phyloP scores from a whole-genome alignment of 2,113 vertebrate genomes.

The Conger conger region DNA sequence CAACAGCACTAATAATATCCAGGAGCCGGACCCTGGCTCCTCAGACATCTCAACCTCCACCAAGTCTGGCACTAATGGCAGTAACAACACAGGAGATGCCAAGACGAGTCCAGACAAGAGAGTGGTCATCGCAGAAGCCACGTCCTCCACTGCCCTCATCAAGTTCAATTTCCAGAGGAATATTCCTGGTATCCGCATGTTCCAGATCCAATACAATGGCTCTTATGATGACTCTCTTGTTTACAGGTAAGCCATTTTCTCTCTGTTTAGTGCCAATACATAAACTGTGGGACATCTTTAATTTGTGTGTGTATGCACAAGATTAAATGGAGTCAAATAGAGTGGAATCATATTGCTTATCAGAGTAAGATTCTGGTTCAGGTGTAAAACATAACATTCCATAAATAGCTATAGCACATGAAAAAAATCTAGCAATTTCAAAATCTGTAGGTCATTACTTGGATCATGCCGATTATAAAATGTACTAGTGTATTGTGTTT shows the following conservation, averaged over 20 bases:
- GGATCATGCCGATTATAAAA: neutral
- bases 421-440: neutral
- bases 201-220: slow-evolving; percentile 99
- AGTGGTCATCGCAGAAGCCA: slow-evolving; percentile 93
- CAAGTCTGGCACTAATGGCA: slow-evolving; percentile 86
- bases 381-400: no score
- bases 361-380: no score
- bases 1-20: slow-evolving; percentile 97
- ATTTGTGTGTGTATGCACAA: neutral
- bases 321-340: no score
- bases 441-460: neutral
- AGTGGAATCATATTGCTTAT: neutral
- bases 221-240: slow-evolving; percentile 97
- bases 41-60: slow-evolving; percentile 97
- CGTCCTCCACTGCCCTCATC: slow-evolving; percentile 89
- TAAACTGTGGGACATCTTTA: no score
- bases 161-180: slow-evolving; percentile 99
- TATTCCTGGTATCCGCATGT: slow-evolving; percentile 98
- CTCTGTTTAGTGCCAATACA: neutral
- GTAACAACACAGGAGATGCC: slow-evolving; percentile 85
- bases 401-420: neutral
- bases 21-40: slow-evolving; percentile 91
- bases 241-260: slow-evolving; percentile 85
- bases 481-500: neutral
- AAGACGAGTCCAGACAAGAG: slow-evolving; percentile 87